phyloP scores from a whole-genome alignment of 2,888 invertebrate genomes.

The Dinocampus coccinellae region DNA sequence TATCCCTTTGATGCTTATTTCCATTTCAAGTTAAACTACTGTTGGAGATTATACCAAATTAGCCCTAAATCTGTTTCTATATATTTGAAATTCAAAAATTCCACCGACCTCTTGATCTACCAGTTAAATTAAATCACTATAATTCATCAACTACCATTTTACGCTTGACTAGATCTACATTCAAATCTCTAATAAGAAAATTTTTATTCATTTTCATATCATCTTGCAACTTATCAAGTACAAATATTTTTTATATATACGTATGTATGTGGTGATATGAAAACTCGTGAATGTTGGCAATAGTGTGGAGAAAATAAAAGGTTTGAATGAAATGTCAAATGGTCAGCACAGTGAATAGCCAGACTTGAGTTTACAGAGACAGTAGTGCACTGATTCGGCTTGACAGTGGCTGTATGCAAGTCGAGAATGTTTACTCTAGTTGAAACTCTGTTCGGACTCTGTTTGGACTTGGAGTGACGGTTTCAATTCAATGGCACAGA shows the following conservation, averaged over 20 bases:
- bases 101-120: neutral
- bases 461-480: conserved; percentile 69
- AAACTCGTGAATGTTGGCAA: conserved; percentile 46
- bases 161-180: neutral
- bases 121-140: conserved; percentile 29
- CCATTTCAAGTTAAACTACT: conserved; percentile 4
- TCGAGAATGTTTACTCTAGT: conserved; percentile 66
- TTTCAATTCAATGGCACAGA: conserved; percentile 62
- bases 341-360: conserved; percentile 58
- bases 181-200: neutral
- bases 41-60: conserved; percentile 20
- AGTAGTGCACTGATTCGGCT: conserved; percentile 33
- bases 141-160: conserved; percentile 15
- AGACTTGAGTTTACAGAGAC: conserved; percentile 32
- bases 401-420: conserved; percentile 56
- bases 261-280: neutral
- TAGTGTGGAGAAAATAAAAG: neutral
- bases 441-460: conserved; percentile 64
- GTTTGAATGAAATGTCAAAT: conserved; percentile 67
- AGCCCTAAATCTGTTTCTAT: neutral
- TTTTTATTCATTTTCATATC: neutral
- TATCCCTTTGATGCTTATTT: conserved; percentile 6
- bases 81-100: neutral
- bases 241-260: too few species aligned
- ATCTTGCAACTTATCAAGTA: neutral